Evolutionary conservation across 2,797 vertebrate species (phyloP).

Genomic region (Euphonia xanthogaster): DNA sequence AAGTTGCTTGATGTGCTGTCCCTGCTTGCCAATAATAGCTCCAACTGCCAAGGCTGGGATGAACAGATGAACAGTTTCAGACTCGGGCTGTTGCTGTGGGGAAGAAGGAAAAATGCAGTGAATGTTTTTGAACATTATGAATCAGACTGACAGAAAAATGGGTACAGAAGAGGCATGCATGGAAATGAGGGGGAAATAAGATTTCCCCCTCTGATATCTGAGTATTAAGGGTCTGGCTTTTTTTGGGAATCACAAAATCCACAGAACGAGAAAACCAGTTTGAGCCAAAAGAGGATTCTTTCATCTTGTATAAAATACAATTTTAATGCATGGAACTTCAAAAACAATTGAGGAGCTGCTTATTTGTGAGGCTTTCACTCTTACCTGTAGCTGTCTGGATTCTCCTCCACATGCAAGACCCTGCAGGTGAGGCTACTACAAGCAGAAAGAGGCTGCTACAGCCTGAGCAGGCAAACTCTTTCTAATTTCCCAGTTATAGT

Average conservation of each 20-base stretch:
- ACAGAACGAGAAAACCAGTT: background rate
- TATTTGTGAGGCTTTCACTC: background rate
- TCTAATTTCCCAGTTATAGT: background rate
- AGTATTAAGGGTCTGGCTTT: background rate
- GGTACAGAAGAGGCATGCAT: conserved; percentile 29
- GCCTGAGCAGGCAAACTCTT: background rate
- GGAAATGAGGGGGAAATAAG: conserved; percentile 36
- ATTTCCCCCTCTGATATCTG: conserved; percentile 18
- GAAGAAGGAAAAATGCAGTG: conserved; percentile 45
- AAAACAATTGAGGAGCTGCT: background rate
- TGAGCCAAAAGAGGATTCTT: conserved; percentile 52
- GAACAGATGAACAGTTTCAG: conserved; percentile 96
- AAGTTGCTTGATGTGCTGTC: conserved; percentile 99
- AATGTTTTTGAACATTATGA: conserved; percentile 51
- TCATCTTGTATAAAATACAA: background rate
- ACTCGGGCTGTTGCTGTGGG: conserved; percentile 88
- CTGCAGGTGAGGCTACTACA: background rate
- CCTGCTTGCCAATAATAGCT: conserved; percentile 98
- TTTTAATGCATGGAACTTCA: background rate
- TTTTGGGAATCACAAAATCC: background rate
- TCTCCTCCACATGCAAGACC: background rate
- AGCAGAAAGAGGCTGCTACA: background rate
- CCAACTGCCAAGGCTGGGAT: conserved; percentile 96
- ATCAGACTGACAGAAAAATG: conserved; percentile 43
- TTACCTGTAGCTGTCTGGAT: conserved; percentile 39